Base-by-base conservation (phyloP, 2,797 vertebrate species). In the Prionace glauca region DNA sequence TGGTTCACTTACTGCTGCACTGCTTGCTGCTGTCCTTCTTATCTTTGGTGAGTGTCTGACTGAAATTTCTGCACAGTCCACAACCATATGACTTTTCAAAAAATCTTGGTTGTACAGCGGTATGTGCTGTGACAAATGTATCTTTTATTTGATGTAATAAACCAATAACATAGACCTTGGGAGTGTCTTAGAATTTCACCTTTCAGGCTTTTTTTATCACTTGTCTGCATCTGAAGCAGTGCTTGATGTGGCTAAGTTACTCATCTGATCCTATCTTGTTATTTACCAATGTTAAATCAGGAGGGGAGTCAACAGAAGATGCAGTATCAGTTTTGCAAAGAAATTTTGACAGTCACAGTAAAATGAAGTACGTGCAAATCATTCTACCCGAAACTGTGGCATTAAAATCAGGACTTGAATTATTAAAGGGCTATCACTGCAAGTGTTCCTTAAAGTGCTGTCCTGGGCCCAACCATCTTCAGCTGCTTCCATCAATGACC, bases 41-140 rank as follows among this genome's bases (percentile, higher is more conserved):
- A 97, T 98, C 96, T 99, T 99, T 97, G 99, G 99, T 99, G 97
- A 97, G 98, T 96, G 50, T 95, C 95, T 67, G 3, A 84, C 24
- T 91, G 79, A 36, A 20, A 32, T 65, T 81, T 18, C 22, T 69
- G 29, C 72, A 26, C 56, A n/a, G 22, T 29, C 41, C 24, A 41
- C 72, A 32, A 2, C 9, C 4, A 14, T 74, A 11, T 50, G 7
- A 32, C 69, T 69, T 45, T 94, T 94, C 26, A 65, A 74, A 87
- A 12, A 69, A 56, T 50, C 67, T 36, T 96, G 95, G 10, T 65
- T 86, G 79, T 95, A 65, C 41, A 95, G 95, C 94, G 96, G 77
- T 67, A 87, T 94, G 95, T 94, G 88, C 87, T 67, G 32, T 67
- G 18, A 92, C 62, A 67, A n/a, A 45, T 10, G 4, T 36, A 24